These are phyloP conservation scores for Papilio dardanus DNA, from an alignment of 1,140 invertebrate genomes.

Conservation along the genomic window DNA sequence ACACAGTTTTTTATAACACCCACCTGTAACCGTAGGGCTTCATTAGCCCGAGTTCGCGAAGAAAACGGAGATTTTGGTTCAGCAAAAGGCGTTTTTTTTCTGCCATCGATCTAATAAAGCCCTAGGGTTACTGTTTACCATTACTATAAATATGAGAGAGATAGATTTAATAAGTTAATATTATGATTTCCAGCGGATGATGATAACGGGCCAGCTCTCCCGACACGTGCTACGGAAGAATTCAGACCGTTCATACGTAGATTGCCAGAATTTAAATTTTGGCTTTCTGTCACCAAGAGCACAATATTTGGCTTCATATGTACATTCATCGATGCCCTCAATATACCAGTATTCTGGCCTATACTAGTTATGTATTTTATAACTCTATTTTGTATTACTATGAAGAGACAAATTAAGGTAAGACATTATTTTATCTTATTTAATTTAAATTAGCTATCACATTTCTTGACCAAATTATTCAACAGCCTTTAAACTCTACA, in stretches of 20 bases:
- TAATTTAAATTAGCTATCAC: slow-evolving; percentile 21
- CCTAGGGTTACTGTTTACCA: no score
- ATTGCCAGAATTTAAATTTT: slow-evolving; percentile 99
- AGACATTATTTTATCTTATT: slow-evolving; percentile 51
- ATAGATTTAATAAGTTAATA: neutral
- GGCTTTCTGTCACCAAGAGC: slow-evolving; percentile 98
- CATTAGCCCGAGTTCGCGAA: no score
- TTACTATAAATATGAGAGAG: neutral
- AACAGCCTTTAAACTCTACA: neutral
- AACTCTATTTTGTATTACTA: slow-evolving; percentile 98
- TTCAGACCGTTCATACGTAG: slow-evolving; percentile 99
- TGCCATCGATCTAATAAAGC: no score
- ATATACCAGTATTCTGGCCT: slow-evolving; percentile 99
- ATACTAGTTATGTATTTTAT: slow-evolving; percentile 99
- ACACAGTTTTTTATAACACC: neutral
- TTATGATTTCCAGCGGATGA: slow-evolving; percentile 82
- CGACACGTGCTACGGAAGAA: slow-evolving; percentile 97
- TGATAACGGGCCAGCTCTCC: slow-evolving; percentile 95
- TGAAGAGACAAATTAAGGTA: slow-evolving; percentile 99
- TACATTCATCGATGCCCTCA: slow-evolving; percentile 99
- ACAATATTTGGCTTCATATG: slow-evolving; percentile 95
- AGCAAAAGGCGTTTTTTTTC: no score
- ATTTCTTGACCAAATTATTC: neutral
- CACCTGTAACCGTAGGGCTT: no score
- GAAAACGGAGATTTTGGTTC: no score